These are phyloP conservation scores for Coryphaenoides rupestris DNA, from an alignment of 2,113 vertebrate species.

Conservation along the genomic window DNA sequence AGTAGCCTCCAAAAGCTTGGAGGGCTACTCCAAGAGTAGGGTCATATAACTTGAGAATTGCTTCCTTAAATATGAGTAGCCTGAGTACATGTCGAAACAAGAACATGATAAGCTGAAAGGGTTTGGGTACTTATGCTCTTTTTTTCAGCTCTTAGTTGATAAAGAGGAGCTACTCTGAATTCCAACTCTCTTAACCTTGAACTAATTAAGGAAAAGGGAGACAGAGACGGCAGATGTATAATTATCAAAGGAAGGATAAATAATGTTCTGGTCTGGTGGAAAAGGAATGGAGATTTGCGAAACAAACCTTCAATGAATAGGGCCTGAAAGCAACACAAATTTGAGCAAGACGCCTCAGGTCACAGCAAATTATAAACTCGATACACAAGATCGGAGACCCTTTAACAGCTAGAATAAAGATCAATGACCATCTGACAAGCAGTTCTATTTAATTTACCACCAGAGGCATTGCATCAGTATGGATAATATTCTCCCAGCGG, in stretches of 20 bases:
- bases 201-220: constrained; percentile 1
- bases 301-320: constrained; percentile 12
- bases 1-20: too few relatives aligned
- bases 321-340: constrained; percentile 7
- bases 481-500: too few relatives aligned
- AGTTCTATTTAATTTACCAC: too few relatives aligned
- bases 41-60: too few relatives aligned
- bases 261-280: not conserved
- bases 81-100: too few relatives aligned
- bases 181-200: not conserved
- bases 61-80: too few relatives aligned
- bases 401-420: not conserved
- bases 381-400: not conserved
- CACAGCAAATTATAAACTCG: not conserved
- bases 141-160: too few relatives aligned
- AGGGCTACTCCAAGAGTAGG: too few relatives aligned
- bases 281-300: constrained; percentile 10
- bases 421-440: not conserved
- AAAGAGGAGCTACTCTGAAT: too few relatives aligned
- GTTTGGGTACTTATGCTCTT: too few relatives aligned
- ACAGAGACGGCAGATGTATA: not conserved
- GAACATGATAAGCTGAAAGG: too few relatives aligned
- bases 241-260: not conserved
- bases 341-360: not conserved
- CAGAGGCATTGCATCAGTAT: too few relatives aligned